A percentile compares a stretch with the other conserved stretches of the same genome.
Conservation (phyloP, 2,888 invertebrate genomes). For the Melinaea marsaeus region DNA sequence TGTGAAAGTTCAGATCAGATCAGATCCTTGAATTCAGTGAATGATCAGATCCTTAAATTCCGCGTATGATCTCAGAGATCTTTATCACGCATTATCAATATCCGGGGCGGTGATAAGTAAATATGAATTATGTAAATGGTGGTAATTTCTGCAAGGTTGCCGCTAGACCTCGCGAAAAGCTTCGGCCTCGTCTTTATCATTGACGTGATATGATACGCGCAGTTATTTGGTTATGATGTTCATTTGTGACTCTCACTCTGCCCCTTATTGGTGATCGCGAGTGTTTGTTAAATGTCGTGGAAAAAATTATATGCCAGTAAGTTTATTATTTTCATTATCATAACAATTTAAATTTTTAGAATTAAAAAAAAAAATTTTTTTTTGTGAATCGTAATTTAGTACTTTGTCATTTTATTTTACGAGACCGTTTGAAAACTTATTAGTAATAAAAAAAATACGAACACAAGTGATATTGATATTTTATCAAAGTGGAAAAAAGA, state of each 20-base stretch:
- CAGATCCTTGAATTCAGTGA: conserved; percentile 11
- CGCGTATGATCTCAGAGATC: conserved; percentile 48
- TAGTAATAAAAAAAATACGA: no score
- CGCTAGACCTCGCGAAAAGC: conserved; percentile 65
- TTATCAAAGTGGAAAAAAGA: no score
- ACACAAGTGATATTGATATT: no score
- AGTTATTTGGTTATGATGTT: conserved; percentile 56
- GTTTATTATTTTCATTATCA: conserved; percentile 30
- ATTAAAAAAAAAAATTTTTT: neutral
- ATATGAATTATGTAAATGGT: conserved; percentile 59
- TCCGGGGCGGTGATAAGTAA: conserved; percentile 24
- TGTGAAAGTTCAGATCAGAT: no score
- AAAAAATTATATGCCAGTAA: conserved; percentile 51
- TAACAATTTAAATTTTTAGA: neutral
- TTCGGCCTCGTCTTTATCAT: conserved; percentile 70
- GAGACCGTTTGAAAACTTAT: no score
- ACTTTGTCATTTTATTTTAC: no score
- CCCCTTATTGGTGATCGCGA: conserved; percentile 38
- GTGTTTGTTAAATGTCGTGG: conserved; percentile 39
- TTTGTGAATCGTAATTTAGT: neutral
- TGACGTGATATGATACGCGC: conserved; percentile 66
- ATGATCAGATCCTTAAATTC: conserved; percentile 48
- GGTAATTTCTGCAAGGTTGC: conserved; percentile 71
- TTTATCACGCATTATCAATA: conserved; percentile 28
- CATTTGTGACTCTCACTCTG: conserved; percentile 48